Conservation (phyloP, 2,113 vertebrate genomes). For the Clupea harengus region DNA sequence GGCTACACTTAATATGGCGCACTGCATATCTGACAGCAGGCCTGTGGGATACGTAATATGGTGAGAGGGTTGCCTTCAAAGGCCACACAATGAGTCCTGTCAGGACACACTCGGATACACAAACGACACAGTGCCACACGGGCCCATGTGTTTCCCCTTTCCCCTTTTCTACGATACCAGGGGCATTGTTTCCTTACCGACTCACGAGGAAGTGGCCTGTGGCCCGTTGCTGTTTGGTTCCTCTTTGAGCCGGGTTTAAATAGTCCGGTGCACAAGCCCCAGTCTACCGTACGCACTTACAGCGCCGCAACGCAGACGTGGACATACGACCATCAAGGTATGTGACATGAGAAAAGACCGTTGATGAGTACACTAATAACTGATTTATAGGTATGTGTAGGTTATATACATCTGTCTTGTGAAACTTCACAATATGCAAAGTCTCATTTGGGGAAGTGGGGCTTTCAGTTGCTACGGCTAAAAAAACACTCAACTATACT, state of each 20-base stretch:
- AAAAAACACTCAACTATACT: too few relatives aligned
- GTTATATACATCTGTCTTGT: background rate
- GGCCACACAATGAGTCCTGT: background rate
- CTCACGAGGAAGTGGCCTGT: conserved; percentile 66
- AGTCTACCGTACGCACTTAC: conserved; percentile 23
- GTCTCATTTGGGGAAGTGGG: background rate
- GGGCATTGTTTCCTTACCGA: conserved; percentile 61
- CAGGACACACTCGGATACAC: background rate
- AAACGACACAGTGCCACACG: conserved; percentile 19
- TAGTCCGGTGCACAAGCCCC: conserved; percentile 45
- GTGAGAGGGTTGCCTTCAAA: background rate
- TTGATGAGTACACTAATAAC: background rate
- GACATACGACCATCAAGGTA: background rate
- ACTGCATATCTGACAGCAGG: background rate
- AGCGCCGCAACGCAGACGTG: conserved; percentile 2
- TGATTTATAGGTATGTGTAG: background rate
- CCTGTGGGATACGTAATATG: background rate
- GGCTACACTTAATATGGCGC: too few relatives aligned
- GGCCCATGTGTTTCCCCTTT: conserved; percentile 28
- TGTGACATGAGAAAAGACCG: background rate
- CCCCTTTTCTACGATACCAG: conserved; percentile 44
- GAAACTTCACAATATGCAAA: background rate
- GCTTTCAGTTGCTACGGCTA: background rate
- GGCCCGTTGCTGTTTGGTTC: conserved; percentile 64
- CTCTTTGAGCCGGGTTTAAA: conserved; percentile 67